phyloP scores from a whole-genome alignment of 2,797 vertebrate genomes.

The Lemur catta region DNA sequence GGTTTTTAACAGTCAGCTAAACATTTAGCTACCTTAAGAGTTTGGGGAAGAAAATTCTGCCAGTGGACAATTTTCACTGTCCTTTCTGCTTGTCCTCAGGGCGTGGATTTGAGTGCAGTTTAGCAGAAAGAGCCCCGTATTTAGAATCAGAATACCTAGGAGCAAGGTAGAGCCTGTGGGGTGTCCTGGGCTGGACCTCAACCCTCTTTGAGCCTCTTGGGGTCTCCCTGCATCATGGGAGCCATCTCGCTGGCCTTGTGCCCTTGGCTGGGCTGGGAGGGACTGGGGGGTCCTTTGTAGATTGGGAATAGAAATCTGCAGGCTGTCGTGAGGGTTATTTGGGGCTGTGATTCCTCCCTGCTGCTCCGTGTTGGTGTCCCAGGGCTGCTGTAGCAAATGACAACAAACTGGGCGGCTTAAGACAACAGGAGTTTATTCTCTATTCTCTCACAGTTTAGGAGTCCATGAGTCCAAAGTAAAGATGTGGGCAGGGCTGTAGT shows the following conservation, averaged over 20 bases:
- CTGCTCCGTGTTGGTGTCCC: fast-evolving
- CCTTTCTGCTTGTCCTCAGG: neutral
- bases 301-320: fast-evolving
- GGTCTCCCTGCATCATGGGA: neutral
- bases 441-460: neutral
- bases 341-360: neutral
- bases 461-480: neutral
- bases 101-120: neutral
- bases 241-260: fast-evolving
- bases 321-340: neutral
- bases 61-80: neutral
- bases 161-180: fast-evolving
- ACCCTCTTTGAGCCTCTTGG: neutral
- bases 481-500: fast-evolving
- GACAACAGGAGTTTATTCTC: neutral
- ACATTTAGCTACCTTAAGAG: neutral
- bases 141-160: neutral
- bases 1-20: neutral
- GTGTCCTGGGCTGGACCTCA: fast-evolving
- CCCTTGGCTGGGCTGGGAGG: neutral
- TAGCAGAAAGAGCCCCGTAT: neutral
- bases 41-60: neutral
- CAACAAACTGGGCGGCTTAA: neutral
- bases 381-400: neutral
- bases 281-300: neutral